Evolutionary conservation across 2,797 vertebrate species (phyloP), one percentile per base, ranked within the genome.

Genomic region (Stomatorhinus walkeri): DNA sequence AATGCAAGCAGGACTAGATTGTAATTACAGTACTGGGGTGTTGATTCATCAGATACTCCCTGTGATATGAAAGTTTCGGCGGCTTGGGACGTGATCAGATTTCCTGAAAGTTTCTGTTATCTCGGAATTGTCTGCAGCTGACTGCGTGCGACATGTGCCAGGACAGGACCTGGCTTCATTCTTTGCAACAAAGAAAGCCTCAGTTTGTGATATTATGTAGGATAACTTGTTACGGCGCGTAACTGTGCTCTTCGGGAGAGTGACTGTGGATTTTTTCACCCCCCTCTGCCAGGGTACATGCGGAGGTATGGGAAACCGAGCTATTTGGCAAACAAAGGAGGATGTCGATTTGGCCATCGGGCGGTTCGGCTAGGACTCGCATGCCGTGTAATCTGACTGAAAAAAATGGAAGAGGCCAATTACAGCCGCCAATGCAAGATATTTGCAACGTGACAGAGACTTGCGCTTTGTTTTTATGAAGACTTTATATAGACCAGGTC

Each of bases 401-500:
- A 94, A 95, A 94, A 94, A 93, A 95, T 94, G 94, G 94, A 94
- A 92, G 92, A 93, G 40, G 54, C 92, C 93, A 88, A 88, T 87
- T 81, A 91, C 87, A 10, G 64, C 90, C 16, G 91, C 92, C 90
- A 88, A 92, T 49, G 93, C 88, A 88, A 90, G 61, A 92, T 46
- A 9, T 56, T 86, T 84, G 46, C 90, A 90, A 85, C 61, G 91
- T 90, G 93, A 91, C 89, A 84, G 90, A 90, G 89, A 49, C 90
- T 46, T 87, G 59, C 40, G 22, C 48, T 85, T 90, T 90, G 87
- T 90, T 88, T 90, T 88, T 90, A 24, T 87, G 46, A 28, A 61
- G 89, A 76, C 51, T 83, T 88, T 83, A 85, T 54, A 86, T 16
- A 68, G 88, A 64, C 56, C 49, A 72, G 88, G 83, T 79, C 52